Evolutionary conservation across 2,797 vertebrate species (phyloP).

Genomic region (Falco naumanni): DNA sequence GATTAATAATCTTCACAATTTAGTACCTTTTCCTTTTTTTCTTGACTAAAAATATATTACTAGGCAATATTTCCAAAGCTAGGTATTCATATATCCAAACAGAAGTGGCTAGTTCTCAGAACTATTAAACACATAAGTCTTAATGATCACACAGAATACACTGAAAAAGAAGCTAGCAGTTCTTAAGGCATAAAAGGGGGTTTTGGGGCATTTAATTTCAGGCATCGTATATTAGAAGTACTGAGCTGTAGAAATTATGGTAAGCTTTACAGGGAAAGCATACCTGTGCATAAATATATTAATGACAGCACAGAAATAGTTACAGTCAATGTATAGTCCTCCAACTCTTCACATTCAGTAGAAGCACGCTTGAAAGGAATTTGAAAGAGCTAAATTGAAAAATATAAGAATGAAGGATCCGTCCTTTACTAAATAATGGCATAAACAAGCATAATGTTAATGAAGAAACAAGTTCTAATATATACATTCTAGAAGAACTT

Average conservation of each 20-base stretch:
- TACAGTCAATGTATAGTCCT: not conserved
- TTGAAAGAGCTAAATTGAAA: not conserved
- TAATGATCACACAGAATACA: not conserved
- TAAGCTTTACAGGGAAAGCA: not conserved
- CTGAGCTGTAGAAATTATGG: not conserved
- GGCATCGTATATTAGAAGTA: not conserved
- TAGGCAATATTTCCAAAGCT: not conserved
- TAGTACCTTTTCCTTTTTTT: not conserved
- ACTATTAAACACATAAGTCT: not conserved
- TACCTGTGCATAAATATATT: not conserved
- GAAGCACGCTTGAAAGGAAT: not conserved
- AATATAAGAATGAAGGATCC: not conserved
- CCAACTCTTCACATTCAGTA: not conserved
- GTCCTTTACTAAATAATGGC: not conserved
- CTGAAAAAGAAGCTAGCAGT: not conserved
- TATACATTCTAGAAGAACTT: not conserved
- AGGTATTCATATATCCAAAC: not conserved
- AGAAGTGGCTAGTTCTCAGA: not conserved
- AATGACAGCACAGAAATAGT: not conserved
- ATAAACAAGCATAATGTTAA: not conserved
- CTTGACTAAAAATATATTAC: not conserved
- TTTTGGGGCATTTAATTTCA: not conserved
- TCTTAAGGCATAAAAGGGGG: not conserved
- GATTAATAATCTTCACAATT: not conserved
- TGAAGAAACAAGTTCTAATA: not conserved